These are phyloP conservation scores for Stramonita haemastoma DNA, from an alignment of 2,888 invertebrate species.

Conservation along the genomic window DNA sequence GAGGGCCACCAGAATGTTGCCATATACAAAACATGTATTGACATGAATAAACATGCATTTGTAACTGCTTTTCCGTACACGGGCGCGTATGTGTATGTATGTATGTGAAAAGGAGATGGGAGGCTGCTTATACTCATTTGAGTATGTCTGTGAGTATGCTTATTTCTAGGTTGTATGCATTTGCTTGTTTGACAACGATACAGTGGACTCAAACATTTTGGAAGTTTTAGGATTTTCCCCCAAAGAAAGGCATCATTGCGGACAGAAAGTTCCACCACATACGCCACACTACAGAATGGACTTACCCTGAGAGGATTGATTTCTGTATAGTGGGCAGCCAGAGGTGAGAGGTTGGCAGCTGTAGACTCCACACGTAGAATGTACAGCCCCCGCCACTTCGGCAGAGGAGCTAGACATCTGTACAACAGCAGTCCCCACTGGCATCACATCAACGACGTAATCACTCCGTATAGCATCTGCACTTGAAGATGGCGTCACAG, in stretches of 20 bases:
- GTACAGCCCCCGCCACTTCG: conserved; percentile 12
- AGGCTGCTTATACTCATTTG: no score
- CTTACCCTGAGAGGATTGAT: conserved; percentile 23
- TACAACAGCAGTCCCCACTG: neutral
- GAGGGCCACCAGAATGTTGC: no score
- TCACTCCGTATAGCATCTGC: neutral
- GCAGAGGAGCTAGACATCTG: neutral
- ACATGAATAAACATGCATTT: no score
- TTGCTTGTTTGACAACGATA: no score
- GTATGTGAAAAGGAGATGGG: no score
- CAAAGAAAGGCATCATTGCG: no score
- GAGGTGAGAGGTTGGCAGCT: neutral
- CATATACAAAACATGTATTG: no score
- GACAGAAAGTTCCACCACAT: neutral
- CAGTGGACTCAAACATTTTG: no score
- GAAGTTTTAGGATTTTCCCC: neutral
- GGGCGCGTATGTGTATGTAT: no score
- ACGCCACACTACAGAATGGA: neutral
- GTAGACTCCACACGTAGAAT: neutral
- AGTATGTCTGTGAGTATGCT: no score
- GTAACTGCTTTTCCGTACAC: no score
- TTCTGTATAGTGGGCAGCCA: neutral
- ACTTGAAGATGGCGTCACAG: neutral
- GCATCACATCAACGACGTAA: neutral
- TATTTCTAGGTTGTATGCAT: no score